These are phyloP conservation scores for Torymus tubicola DNA, from an alignment of 2,888 invertebrate species.

Conservation along the genomic window DNA sequence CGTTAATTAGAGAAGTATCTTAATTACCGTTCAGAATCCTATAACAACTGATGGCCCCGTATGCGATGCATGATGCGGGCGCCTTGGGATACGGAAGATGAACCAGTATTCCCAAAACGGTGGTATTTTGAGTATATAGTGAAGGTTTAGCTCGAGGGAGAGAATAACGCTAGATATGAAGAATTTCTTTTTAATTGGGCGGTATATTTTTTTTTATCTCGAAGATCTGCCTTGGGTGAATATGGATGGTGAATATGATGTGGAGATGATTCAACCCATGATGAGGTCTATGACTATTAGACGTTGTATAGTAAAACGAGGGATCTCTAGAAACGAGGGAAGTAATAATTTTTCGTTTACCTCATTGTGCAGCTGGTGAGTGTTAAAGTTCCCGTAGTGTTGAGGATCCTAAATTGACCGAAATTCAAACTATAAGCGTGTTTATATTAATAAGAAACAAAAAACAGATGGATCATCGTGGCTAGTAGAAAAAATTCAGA, in stretches of 20 bases:
- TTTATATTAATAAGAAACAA: too few species aligned
- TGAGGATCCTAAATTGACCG: too few species aligned
- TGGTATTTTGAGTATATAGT: background rate
- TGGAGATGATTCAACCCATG: conserved; percentile 4
- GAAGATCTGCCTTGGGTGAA: background rate
- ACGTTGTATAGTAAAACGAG: too few species aligned
- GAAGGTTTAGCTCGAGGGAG: background rate
- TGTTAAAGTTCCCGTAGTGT: too few species aligned
- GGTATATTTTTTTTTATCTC: background rate
- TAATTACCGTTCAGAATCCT: conserved; percentile 68
- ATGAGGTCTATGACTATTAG: background rate
- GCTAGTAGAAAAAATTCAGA: too few species aligned
- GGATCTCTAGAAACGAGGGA: too few species aligned
- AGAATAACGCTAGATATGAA: background rate
- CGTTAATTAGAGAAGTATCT: conserved; percentile 67
- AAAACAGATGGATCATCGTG: too few species aligned
- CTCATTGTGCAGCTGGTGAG: too few species aligned
- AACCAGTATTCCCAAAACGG: background rate
- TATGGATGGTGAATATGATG: background rate
- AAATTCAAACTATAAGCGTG: too few species aligned
- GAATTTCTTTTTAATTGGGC: conserved; percentile 33
- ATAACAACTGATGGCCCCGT: conserved; percentile 12
- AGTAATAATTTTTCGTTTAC: too few species aligned
- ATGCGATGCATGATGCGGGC: conserved; percentile 36
- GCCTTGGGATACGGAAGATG: background rate